Percentiles rank a stretch among this genome's conserved stretches.
Evolutionary conservation across 2,888 invertebrate species (phyloP).

Genomic region (Pseudococcus viburni): DNA sequence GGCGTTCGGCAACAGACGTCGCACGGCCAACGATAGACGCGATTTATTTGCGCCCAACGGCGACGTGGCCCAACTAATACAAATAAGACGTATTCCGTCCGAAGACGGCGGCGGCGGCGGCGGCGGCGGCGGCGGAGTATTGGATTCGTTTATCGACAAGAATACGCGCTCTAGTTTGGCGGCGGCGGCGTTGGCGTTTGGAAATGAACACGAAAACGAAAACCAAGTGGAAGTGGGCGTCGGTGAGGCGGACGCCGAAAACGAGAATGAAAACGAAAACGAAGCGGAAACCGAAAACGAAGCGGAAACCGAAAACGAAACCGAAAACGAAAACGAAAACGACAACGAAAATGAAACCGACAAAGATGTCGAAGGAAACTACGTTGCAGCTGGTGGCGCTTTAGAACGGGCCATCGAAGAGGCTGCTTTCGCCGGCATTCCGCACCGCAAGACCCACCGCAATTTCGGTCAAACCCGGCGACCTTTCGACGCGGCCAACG

Average conservation of each 20-base stretch:
- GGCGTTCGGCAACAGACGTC: background rate
- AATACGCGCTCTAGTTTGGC: background rate
- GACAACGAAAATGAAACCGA: too few relatives aligned
- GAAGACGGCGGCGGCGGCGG: too few relatives aligned
- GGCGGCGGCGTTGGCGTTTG: background rate
- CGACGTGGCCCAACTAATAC: background rate
- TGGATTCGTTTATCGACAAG: background rate
- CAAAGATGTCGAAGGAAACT: too few relatives aligned
- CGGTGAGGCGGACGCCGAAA: slow-evolving; percentile 43
- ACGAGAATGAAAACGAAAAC: slow-evolving; percentile 51
- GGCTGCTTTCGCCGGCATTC: background rate
- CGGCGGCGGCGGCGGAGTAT: too few relatives aligned
- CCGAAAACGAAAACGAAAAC: too few relatives aligned
- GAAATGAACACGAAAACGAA: slow-evolving; percentile 45
- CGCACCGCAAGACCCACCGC: background rate
- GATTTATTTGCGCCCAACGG: background rate
- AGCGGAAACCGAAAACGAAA: background rate
- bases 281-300: background rate
- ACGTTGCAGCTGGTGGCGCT: background rate
- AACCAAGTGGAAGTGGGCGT: background rate
- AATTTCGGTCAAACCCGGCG: background rate
- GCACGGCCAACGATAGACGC: slow-evolving; percentile 1
- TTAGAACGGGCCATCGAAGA: background rate
- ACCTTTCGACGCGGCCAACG: background rate
- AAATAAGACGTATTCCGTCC: background rate